Base-by-base conservation (phyloP, 2,888 invertebrate species). In the Athalia rosae region DNA sequence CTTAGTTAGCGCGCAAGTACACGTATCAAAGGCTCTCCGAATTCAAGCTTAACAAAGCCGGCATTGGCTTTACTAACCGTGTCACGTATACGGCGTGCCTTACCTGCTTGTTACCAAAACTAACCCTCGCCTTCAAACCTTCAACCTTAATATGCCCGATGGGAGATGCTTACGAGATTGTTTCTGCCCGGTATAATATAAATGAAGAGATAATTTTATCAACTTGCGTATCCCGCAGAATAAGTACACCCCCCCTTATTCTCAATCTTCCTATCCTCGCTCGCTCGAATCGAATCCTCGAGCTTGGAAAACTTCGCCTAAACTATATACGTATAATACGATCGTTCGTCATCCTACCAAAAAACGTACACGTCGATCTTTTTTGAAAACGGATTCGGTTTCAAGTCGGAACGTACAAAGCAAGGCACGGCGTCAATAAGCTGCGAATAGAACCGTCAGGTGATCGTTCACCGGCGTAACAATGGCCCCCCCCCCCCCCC, bases 1-100 rank as follows among this genome's bases (percentile, higher is more conserved):
- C 43, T 89, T 89, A 89, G 89, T 89, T 89, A 89, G 89, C 89
- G 88, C 89, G 89, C 89, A 89, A 89, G 89, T 89, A 89, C 89
- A 89, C 89, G 89, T 89, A 89, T 89, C 89, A 89, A 89, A 89
- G 89, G 89, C 89, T 89, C 89, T 89, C 89, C 88, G 89, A 89
- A 89, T 89, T 87, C 88, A 87, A 88, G 89, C 88, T 89, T 89
- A 89, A 89, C 89, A 89, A 89, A 89, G 89, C 89, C 88, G 85
- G 86, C 86, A 85, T 85, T 84, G 83, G 85, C 84, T 88, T 89
- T 89, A 86, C 89, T 87, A 89, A 89, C 86, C 89, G 89, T 88
- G 87, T 89, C 89, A 89, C 86, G 85, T 86, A 85, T 85, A 87
- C 86, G 86, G 88, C 87, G 87, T 87, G 87, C 87, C 88, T 88